Evolutionary conservation across 2,888 invertebrate genomes (phyloP).

Genomic region (Melieria crassipennis): DNA sequence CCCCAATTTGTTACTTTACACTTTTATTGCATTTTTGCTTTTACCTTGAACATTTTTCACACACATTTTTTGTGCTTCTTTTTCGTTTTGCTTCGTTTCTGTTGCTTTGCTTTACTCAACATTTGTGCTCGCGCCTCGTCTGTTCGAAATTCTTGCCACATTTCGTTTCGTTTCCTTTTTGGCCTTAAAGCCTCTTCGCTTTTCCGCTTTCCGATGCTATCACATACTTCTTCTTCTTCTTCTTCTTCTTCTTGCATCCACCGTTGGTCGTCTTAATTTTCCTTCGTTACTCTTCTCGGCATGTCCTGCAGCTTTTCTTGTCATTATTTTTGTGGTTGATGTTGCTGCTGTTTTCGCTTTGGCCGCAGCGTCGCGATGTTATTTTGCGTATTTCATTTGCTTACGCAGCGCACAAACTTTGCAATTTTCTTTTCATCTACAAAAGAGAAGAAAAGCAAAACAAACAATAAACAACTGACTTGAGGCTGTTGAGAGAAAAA

Average conservation of each 20-base stretch:
- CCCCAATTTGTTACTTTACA: too few species aligned
- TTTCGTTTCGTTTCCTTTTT: background rate
- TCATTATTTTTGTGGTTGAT: background rate
- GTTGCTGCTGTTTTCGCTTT: slow-evolving; percentile 41
- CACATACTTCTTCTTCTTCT: background rate
- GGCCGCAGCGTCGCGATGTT: slow-evolving; percentile 29
- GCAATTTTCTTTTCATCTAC: too few species aligned
- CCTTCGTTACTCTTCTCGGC: too few species aligned
- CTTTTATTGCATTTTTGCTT: too few species aligned
- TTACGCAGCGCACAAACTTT: too few species aligned
- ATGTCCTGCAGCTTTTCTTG: too few species aligned
- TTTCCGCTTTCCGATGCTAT: background rate
- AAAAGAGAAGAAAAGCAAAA: too few species aligned
- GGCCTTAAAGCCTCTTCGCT: background rate
- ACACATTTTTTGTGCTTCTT: background rate
- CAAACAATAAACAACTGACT: too few species aligned
- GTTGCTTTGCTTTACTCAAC: background rate
- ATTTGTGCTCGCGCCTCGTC: background rate
- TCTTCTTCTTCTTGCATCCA: too few species aligned
- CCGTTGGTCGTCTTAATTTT: too few species aligned
- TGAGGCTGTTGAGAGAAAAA: too few species aligned
- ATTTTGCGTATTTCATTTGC: too few species aligned
- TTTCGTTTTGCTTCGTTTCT: background rate
- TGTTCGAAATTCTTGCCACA: background rate
- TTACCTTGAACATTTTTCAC: background rate